phyloP scores from a whole-genome alignment of 2,113 vertebrate genomes.

The Megaleporinus macrocephalus region DNA sequence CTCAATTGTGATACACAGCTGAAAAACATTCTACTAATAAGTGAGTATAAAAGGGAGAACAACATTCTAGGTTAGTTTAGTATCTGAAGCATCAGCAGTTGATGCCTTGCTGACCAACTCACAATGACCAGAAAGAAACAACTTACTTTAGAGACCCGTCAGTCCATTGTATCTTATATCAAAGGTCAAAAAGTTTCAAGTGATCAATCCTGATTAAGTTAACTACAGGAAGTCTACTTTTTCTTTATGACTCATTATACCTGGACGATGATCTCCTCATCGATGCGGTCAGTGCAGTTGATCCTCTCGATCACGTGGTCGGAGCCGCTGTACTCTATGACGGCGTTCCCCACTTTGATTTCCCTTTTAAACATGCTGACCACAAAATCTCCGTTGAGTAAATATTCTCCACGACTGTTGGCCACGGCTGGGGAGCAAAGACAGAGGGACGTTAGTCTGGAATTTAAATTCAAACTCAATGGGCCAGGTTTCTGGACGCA shows the following conservation, averaged over 20 bases:
- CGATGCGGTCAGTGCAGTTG: constrained; percentile 94
- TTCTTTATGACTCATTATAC: constrained; percentile 63
- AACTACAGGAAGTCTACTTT: too few relatives aligned
- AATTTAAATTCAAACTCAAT: not conserved
- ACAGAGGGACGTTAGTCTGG: not conserved
- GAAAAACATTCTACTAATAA: too few relatives aligned
- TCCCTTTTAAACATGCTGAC: constrained; percentile 99
- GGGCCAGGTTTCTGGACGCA: not conserved
- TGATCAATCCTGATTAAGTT: too few relatives aligned
- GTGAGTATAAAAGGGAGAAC: too few relatives aligned
- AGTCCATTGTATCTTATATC: too few relatives aligned
- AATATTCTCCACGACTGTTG: constrained; percentile 91
- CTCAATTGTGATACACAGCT: too few relatives aligned
- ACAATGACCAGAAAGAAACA: too few relatives aligned
- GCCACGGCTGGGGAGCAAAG: constrained; percentile 84
- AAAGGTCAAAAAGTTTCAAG: too few relatives aligned
- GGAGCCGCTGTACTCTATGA: constrained; percentile 96
- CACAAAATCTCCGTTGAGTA: constrained; percentile 97
- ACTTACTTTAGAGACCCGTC: too few relatives aligned
- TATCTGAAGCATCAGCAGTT: too few relatives aligned
- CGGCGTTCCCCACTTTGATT: constrained; percentile 90
- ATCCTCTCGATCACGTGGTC: constrained; percentile 91
- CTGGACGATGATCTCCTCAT: constrained; percentile 94
- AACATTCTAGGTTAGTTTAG: too few relatives aligned
- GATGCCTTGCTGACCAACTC: too few relatives aligned